These are phyloP conservation scores for Anarrhichthys ocellatus DNA, from an alignment of 2,113 vertebrate species.

Conservation along the genomic window DNA sequence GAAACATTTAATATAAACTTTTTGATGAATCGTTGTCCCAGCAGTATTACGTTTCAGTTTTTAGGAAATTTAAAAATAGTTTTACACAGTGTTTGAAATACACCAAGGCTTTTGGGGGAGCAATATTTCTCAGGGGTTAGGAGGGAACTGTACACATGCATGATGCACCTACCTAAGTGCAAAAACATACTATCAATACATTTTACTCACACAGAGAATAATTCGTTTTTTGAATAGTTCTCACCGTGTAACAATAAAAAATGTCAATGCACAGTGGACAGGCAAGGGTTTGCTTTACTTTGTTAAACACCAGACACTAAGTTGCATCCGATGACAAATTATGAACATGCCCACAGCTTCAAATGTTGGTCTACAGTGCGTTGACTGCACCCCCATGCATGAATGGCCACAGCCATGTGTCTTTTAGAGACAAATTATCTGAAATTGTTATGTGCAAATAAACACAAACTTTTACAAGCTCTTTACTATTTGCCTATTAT, in stretches of 20 bases:
- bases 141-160: background rate
- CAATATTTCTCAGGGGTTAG: background rate
- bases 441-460: background rate
- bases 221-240: too few relatives aligned
- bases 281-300: too few relatives aligned
- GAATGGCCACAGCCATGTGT: background rate
- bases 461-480: background rate
- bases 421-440: background rate
- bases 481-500: background rate
- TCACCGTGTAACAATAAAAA: too few relatives aligned
- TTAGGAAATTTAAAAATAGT: background rate
- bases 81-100: background rate
- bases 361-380: too few relatives aligned
- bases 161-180: background rate
- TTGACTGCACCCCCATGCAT: too few relatives aligned
- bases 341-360: too few relatives aligned
- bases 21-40: background rate
- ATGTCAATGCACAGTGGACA: too few relatives aligned
- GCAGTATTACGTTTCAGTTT: background rate
- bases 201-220: too few relatives aligned
- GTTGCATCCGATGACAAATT: too few relatives aligned
- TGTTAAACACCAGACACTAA: too few relatives aligned
- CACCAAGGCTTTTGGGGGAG: background rate
- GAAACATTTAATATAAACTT: background rate
- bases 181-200: too few relatives aligned